Evolutionary conservation across 2,888 invertebrate species (phyloP).

Genomic region (Eupithecia pulchellata): DNA sequence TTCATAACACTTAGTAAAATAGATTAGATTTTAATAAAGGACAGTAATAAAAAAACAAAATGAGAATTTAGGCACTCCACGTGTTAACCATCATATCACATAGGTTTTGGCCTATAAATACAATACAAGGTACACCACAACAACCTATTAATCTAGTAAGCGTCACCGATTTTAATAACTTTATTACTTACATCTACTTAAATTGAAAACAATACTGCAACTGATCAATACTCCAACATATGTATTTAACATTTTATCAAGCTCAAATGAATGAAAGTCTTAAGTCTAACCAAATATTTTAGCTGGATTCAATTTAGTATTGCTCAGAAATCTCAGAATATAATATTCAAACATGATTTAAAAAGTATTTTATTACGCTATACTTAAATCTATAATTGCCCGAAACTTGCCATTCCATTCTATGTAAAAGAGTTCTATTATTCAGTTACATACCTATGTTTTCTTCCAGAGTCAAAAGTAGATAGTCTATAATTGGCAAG

Average conservation of each 20-base stretch:
- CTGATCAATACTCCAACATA: not conserved
- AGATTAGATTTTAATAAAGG: constrained; percentile 60
- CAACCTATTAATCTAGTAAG: constrained; percentile 80
- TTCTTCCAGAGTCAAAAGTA: not conserved
- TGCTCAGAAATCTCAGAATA: constrained; percentile 21
- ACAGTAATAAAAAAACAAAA: constrained; percentile 65
- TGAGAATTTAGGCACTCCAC: constrained; percentile 84
- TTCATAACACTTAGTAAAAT: constrained; percentile 63
- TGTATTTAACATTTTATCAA: not conserved
- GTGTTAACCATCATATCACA: constrained; percentile 81
- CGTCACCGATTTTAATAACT: constrained; percentile 81
- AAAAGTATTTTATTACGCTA: constrained; percentile 21
- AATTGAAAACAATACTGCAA: constrained; percentile 5
- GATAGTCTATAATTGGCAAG: not conserved
- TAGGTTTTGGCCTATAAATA: constrained; percentile 64
- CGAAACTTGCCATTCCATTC: constrained; percentile 33
- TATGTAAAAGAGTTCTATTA: not conserved
- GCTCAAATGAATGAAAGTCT: not conserved
- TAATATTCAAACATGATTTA: constrained; percentile 29
- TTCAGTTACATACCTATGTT: not conserved
- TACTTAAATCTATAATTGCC: constrained; percentile 47
- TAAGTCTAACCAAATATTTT: not conserved
- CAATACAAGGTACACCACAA: constrained; percentile 68
- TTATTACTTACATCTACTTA: constrained; percentile 32
- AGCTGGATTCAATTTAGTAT: constrained; percentile 25